phyloP scores from a whole-genome alignment of 2,113 vertebrate species.

The Mandrillus leucophaeus region DNA sequence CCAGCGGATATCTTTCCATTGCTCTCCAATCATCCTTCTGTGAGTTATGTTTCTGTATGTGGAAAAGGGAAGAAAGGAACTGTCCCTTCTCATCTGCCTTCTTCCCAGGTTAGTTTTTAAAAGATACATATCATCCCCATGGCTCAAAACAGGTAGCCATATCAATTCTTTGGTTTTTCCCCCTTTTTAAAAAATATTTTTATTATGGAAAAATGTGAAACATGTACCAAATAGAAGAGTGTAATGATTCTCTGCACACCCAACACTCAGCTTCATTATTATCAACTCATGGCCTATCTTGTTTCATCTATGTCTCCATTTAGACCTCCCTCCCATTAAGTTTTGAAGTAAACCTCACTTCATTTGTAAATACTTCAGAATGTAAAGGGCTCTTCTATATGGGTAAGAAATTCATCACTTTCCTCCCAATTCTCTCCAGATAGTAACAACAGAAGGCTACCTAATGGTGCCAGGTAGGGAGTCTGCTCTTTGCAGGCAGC shows the following conservation, averaged over 20 bases:
- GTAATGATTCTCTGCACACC: background rate
- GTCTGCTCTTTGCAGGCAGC: background rate
- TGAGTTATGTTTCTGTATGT: background rate
- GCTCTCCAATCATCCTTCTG: background rate
- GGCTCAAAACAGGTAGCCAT: conserved; percentile 13
- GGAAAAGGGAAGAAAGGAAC: background rate
- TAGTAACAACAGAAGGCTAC: background rate
- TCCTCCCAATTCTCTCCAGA: background rate
- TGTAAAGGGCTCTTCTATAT: background rate
- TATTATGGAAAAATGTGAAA: background rate
- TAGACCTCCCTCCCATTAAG: background rate
- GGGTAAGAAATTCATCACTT: background rate
- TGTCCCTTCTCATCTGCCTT: background rate
- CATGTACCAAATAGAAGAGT: background rate
- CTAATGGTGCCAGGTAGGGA: background rate
- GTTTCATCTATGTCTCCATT: background rate
- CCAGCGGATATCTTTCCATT: background rate
- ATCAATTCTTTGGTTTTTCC: background rate
- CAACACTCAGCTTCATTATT: background rate
- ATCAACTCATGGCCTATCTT: background rate
- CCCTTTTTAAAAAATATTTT: background rate
- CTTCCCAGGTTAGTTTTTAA: conserved; percentile 14
- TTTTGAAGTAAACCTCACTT: conserved; percentile 18
- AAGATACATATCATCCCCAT: background rate
- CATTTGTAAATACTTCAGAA: conserved; percentile 43